Conservation (phyloP, 2,888 invertebrate genomes). For the Phragmatobia fuliginosa region DNA sequence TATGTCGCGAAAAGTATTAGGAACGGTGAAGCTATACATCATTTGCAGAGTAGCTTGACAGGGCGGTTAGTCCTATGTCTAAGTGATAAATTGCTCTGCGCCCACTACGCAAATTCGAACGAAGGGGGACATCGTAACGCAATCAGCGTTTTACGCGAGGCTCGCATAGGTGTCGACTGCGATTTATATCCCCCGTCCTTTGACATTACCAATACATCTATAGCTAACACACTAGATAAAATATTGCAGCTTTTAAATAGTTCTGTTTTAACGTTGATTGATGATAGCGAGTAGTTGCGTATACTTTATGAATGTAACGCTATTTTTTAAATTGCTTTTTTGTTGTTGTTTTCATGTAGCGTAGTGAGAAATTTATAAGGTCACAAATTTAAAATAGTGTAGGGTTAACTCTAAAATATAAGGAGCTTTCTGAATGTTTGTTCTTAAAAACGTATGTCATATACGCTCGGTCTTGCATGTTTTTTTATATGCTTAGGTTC, state of each 20-base stretch:
- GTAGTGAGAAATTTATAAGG: slow-evolving; percentile 16
- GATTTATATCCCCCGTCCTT: slow-evolving; percentile 65
- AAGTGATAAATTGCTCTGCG: slow-evolving; percentile 84
- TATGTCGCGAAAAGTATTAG: slow-evolving; percentile 56
- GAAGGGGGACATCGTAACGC: slow-evolving; percentile 80
- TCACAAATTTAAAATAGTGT: slow-evolving; percentile 22
- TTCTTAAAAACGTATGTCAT: slow-evolving; percentile 23
- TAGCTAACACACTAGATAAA: slow-evolving; percentile 15
- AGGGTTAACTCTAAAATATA: slow-evolving; percentile 17
- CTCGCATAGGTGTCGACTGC: slow-evolving; percentile 74
- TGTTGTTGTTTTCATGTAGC: slow-evolving; percentile 10
- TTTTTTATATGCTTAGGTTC: no score
- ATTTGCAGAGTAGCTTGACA: slow-evolving; percentile 68
- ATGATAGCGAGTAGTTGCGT: slow-evolving; percentile 28
- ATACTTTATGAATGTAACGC: slow-evolving; percentile 26
- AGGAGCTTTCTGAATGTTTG: slow-evolving; percentile 21
- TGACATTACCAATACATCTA: slow-evolving; percentile 44
- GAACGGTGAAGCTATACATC: slow-evolving; percentile 68
- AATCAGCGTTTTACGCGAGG: slow-evolving; percentile 80
- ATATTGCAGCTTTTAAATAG: slow-evolving; percentile 34
- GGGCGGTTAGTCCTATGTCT: slow-evolving; percentile 79
- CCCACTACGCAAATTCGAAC: slow-evolving; percentile 81
- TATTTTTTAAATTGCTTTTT: slow-evolving; percentile 12
- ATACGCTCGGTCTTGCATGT: slow-evolving; percentile 38
- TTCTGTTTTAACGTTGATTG: slow-evolving; percentile 35